phyloP scores from a whole-genome alignment of 2,888 invertebrate species.

The Aleiodes testaceus region DNA sequence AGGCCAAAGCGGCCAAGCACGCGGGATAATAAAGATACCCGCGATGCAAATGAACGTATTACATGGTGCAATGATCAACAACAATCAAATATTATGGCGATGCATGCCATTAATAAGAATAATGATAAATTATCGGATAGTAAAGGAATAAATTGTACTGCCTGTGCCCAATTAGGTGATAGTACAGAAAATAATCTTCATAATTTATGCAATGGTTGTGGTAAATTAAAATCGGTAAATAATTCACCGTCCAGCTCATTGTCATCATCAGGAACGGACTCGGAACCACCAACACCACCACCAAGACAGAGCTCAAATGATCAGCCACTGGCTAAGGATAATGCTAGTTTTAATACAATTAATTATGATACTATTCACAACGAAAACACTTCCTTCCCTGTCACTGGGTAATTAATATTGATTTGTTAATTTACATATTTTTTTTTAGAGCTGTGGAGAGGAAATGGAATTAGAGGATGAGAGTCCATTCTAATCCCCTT shows the following conservation, averaged over 20 bases:
- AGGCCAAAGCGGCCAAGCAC: constrained; percentile 43
- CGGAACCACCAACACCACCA: constrained; percentile 65
- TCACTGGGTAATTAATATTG: constrained; percentile 44
- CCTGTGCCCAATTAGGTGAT: constrained; percentile 53
- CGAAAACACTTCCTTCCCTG: constrained; percentile 43
- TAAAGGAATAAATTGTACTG: constrained; percentile 55
- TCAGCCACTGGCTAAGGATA: constrained; percentile 35
- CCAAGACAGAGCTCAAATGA: constrained; percentile 55
- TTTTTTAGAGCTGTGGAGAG: no score
- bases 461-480: no score
- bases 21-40: constrained; percentile 41
- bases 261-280: constrained; percentile 65
- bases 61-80: constrained; percentile 75
- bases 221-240: constrained; percentile 39
- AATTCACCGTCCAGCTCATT: constrained; percentile 33
- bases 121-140: constrained; percentile 36
- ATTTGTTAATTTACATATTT: not conserved
- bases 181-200: constrained; percentile 40
- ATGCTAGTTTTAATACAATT: constrained; percentile 9
- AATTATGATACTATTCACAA: constrained; percentile 44
- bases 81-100: constrained; percentile 75
- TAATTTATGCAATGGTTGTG: constrained; percentile 51
- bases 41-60: constrained; percentile 45
- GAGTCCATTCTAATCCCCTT: no score
- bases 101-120: constrained; percentile 51